Evolutionary conservation across 2,113 vertebrate species (phyloP).

Genomic region (Antechinus stuartii): DNA sequence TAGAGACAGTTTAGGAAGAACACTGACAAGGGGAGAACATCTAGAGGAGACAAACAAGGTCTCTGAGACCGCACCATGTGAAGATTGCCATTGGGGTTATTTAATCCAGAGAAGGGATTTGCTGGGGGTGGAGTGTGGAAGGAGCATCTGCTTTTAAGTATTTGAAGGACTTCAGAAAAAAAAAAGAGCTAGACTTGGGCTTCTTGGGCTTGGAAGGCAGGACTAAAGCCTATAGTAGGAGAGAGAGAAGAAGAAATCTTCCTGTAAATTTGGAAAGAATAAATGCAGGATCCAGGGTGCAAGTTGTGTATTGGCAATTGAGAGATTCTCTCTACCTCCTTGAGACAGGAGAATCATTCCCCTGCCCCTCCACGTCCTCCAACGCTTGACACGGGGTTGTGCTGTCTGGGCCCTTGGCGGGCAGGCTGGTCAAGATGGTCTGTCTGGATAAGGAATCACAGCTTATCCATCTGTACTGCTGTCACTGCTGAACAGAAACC

Average conservation of each 20-base stretch:
- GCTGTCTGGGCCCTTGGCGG: not conserved
- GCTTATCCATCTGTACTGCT: not conserved
- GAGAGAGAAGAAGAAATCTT: not conserved
- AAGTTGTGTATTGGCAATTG: not conserved
- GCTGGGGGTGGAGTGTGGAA: not conserved
- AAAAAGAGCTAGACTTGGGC: not conserved
- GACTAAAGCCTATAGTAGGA: not conserved
- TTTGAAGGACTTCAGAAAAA: not conserved
- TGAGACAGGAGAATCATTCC: not conserved
- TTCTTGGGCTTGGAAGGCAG: not conserved
- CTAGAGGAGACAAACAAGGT: not conserved
- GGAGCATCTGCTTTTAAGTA: not conserved
- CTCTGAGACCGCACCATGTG: not conserved
- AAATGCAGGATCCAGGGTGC: not conserved
- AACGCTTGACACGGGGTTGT: not conserved
- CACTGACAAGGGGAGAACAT: not conserved
- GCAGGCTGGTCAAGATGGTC: not conserved
- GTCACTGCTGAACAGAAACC: conserved; percentile 8
- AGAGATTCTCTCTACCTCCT: not conserved
- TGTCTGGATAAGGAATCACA: not conserved
- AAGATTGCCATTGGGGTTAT: not conserved
- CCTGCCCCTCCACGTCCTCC: not conserved
- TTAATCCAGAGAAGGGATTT: not conserved
- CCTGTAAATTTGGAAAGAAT: not conserved
- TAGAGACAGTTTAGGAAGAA: not conserved